Conservation (phyloP, 2,113 vertebrate species). For the Cololabis saira region DNA sequence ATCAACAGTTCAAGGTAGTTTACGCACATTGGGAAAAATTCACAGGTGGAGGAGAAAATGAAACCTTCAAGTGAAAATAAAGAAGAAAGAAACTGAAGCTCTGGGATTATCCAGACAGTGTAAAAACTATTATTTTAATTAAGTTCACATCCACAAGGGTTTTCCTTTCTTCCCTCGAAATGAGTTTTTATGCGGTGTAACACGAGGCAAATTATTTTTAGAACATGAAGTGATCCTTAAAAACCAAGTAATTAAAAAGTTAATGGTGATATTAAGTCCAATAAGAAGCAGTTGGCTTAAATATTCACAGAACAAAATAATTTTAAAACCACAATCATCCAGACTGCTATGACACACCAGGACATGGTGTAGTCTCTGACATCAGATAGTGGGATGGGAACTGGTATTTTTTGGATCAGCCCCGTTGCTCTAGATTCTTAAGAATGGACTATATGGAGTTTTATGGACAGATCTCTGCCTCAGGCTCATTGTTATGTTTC, state of each 20-base stretch:
- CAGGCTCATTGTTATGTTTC: too few species aligned
- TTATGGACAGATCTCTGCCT: too few species aligned
- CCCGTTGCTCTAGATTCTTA: too few species aligned
- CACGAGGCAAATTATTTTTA: constrained; percentile 14
- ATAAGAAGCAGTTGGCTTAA: neutral
- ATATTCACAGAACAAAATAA: neutral
- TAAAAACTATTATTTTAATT: constrained; percentile 47
- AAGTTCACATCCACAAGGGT: constrained; percentile 37
- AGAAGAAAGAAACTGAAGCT: constrained; percentile 33
- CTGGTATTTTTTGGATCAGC: too few species aligned
- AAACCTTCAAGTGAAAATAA: constrained; percentile 38
- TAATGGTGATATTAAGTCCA: constrained; percentile 5
- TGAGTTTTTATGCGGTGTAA: constrained; percentile 19
- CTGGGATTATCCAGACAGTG: constrained; percentile 31
- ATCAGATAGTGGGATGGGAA: too few species aligned
- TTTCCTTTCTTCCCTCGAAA: constrained; percentile 20
- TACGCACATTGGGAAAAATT: constrained; percentile 33
- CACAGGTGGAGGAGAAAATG: constrained; percentile 42
- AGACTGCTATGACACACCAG: too few species aligned
- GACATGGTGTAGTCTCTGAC: too few species aligned
- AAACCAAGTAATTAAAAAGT: constrained; percentile 45
- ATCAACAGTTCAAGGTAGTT: constrained; percentile 68
- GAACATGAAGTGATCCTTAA: constrained; percentile 20
- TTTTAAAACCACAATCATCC: too few species aligned
- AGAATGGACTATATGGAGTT: too few species aligned